phyloP scores from a whole-genome alignment of 2,113 vertebrate genomes.

The Salvelinus alpinus region DNA sequence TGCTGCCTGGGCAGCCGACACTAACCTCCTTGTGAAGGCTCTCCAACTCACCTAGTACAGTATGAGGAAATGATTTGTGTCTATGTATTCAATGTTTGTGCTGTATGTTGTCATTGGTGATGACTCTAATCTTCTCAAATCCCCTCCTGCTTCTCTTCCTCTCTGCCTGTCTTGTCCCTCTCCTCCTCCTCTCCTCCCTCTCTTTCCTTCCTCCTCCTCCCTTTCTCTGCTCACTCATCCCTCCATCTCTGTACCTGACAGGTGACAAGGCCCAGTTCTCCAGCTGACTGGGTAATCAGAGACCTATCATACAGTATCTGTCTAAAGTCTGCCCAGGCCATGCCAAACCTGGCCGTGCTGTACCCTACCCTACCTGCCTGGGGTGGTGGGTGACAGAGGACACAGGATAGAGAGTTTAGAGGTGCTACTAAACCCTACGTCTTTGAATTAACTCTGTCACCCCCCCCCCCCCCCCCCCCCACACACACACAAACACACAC shows the following conservation, averaged over 20 bases:
- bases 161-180: conserved; percentile 5
- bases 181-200: conserved; percentile 8
- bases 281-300: conserved; percentile 98
- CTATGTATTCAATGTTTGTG: neutral
- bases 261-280: conserved; percentile 83
- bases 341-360: conserved; percentile 38
- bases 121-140: conserved; percentile 7
- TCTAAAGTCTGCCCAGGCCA: conserved; percentile 83
- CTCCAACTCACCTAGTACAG: too few species aligned
- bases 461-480: too few species aligned
- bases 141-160: conserved; percentile 55
- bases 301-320: conserved; percentile 88
- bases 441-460: conserved; percentile 68
- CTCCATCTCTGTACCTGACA: conserved; percentile 92
- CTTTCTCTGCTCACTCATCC: conserved; percentile 70
- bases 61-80: neutral
- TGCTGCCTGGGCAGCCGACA: conserved; percentile 54
- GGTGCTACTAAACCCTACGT: conserved; percentile 50
- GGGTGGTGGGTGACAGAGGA: conserved; percentile 48
- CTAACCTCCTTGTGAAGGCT: conserved; percentile 67
- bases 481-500: neutral
- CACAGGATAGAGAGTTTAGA: conserved; percentile 57
- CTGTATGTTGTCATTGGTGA: neutral
- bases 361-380: conserved; percentile 45
- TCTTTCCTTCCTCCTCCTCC: neutral